Percentiles rank a stretch among this genome's conserved stretches.
phyloP scores from a whole-genome alignment of 2,113 vertebrate genomes.

The Tyrannus savana region DNA sequence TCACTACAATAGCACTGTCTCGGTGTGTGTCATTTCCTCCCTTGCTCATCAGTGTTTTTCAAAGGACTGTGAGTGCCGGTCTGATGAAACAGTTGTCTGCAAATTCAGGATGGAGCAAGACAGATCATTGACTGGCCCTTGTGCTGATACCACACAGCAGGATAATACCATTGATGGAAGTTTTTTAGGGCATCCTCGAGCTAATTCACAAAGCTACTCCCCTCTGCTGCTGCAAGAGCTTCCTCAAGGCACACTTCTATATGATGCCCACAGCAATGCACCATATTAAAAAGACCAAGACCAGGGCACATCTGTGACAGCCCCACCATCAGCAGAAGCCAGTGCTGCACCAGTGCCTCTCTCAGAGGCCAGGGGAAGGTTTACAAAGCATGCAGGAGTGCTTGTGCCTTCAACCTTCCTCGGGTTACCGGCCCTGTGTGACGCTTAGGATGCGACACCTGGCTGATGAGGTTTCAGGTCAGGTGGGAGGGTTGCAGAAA shows the following conservation, averaged over 20 bases:
- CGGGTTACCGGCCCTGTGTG: not conserved
- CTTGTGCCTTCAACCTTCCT: not conserved
- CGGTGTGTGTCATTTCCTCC: not conserved
- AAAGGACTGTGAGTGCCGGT: not conserved
- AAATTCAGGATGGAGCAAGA: not conserved
- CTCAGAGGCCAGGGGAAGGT: not conserved
- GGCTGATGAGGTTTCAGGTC: not conserved
- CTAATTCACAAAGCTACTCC: not conserved
- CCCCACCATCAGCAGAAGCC: not conserved
- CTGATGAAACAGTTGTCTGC: not conserved
- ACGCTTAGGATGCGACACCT: not conserved
- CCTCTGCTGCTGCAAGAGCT: not conserved
- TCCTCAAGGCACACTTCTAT: not conserved
- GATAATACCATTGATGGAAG: not conserved
- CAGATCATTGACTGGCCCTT: not conserved
- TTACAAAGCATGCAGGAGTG: accelerated
- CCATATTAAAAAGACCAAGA: not conserved
- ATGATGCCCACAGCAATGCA: not conserved
- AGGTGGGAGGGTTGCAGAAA: not conserved
- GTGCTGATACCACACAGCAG: not conserved
- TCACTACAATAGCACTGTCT: not conserved
- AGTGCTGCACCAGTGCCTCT: not conserved
- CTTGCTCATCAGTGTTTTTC: not conserved
- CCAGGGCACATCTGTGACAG: not conserved
- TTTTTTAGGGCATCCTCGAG: not conserved